Conservation (phyloP, 2,113 vertebrate genomes). For the Pomatostomus ruficeps region DNA sequence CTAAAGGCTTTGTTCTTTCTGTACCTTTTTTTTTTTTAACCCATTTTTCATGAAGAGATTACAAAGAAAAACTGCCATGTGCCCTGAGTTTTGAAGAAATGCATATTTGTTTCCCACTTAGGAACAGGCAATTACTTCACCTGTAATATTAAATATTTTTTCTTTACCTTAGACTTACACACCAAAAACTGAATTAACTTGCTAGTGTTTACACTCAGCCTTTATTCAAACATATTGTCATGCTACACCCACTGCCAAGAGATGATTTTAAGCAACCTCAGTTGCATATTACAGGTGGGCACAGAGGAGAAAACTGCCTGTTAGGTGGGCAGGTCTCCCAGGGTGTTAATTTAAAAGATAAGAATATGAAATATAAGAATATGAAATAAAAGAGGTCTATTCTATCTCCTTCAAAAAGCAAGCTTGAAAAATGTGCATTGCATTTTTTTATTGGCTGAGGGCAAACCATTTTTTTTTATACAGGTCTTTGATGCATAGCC, state of each 20-base stretch:
- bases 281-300: background rate
- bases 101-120: background rate
- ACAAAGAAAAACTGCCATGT: background rate
- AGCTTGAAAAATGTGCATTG: slow-evolving; percentile 41
- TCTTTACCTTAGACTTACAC: background rate
- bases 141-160: background rate
- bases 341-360: slow-evolving; percentile 9
- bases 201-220: background rate
- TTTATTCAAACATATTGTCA: background rate
- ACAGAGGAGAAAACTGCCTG: background rate
- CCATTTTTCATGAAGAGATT: background rate
- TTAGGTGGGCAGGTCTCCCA: background rate
- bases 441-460: slow-evolving; percentile 27
- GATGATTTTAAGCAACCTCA: slow-evolving; percentile 3
- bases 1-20: background rate
- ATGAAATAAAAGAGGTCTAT: background rate
- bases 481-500: slow-evolving; percentile 64
- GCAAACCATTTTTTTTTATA: background rate
- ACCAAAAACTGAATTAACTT: slow-evolving; percentile 16
- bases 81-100: background rate
- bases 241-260: background rate
- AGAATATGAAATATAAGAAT: background rate
- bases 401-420: slow-evolving; percentile 20
- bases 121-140: slow-evolving; percentile 24
- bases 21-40: background rate